Evolutionary conservation across 2,888 invertebrate species (phyloP).

Genomic region (Euzophera pinguis): DNA sequence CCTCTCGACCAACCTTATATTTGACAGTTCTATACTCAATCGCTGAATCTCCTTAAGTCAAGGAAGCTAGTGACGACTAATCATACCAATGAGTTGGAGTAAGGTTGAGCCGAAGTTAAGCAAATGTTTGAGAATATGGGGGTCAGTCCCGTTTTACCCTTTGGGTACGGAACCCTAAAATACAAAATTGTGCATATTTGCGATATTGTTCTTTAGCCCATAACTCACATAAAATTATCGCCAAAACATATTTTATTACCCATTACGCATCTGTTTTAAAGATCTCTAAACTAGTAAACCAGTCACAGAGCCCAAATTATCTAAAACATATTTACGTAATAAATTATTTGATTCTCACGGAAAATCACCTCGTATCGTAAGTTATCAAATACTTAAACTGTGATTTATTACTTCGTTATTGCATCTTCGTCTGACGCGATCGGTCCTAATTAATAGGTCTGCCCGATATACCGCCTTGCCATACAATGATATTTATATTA

Average conservation of each 20-base stretch:
- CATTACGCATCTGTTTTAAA: background rate
- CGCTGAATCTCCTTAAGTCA: too few relatives aligned
- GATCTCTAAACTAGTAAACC: background rate
- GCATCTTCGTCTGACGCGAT: background rate
- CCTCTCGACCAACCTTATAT: too few relatives aligned
- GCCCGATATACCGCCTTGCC: background rate
- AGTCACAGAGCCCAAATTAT: slow-evolving; percentile 7
- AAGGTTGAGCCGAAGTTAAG: too few relatives aligned
- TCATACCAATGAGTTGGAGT: too few relatives aligned
- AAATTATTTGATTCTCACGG: slow-evolving; percentile 1
- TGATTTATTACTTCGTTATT: background rate
- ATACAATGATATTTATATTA: too few relatives aligned
- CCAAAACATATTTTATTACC: background rate
- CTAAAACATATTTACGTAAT: background rate
- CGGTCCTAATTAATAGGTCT: background rate
- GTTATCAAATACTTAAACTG: background rate
- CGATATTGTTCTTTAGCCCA: too few relatives aligned
- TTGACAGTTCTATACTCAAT: too few relatives aligned
- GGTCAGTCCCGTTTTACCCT: too few relatives aligned
- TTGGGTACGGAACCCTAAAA: too few relatives aligned
- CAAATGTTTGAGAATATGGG: too few relatives aligned
- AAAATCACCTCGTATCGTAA: background rate
- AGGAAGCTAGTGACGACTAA: too few relatives aligned
- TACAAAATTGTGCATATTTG: too few relatives aligned
- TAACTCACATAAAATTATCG: background rate